Evolutionary conservation across 2,888 invertebrate genomes (phyloP), one percentile per base, ranked within the genome.

Genomic region (Plagodis dolabraria): DNA sequence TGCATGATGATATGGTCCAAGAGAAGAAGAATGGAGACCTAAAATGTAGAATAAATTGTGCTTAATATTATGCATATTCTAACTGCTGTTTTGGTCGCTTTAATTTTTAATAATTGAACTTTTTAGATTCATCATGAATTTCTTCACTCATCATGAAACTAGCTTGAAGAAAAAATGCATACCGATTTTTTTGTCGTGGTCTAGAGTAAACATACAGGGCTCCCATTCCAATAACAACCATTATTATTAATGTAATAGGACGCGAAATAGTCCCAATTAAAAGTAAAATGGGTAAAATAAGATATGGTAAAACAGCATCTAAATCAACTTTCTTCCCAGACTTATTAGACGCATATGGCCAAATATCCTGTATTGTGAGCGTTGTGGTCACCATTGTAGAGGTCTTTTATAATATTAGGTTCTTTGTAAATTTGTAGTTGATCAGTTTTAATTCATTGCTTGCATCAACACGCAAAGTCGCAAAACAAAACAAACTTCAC

Each of bases 1-100:
- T 71, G 5, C 95, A 92, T 8, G 97, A 96, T 47, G 95, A 94
- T 45, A 96, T 77, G 0, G 95, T 94, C 97, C 97, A 97, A 68
- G 95, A 94, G 63, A 94, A 93, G 81, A 97, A 97, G 82, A 97
- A 97, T 75, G 95, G 95, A 1, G 96, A 95, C 60, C 94, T 93
- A 77, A 10, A 33, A 35, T 35, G 22, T 7, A 40, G 7, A 49
- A 36, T 36, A 38, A 49, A 38, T 4, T 22, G 22, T 22, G 22
- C 22, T 22, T 12, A 36, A 57, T n/a, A n/a, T 46, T 53, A 22
- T 49, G 34, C 47, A 38, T 33, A 38, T 38, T 38, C 22, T 22
- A 4, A 38, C 1, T 4, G 7, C 5, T 38, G 5, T 38, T 22
- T 22, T 22, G 22, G 38, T 38, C 7, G 38, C 5, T 47, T 47